Evolutionary conservation across 2,888 invertebrate genomes (phyloP).

Genomic region (Oscheius sp.): DNA sequence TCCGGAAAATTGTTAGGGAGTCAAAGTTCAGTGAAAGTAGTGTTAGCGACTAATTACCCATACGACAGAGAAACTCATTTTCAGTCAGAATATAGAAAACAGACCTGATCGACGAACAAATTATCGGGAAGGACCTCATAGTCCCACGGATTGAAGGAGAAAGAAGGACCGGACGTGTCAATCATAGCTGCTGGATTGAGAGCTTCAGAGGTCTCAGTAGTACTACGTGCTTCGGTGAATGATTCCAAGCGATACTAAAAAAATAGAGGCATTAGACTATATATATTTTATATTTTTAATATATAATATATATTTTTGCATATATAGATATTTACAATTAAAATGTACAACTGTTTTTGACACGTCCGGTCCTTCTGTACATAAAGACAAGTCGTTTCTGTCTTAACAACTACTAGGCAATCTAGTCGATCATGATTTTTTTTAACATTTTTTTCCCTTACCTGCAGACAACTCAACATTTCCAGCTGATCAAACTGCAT

Average conservation of each 20-base stretch:
- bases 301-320: too few relatives aligned
- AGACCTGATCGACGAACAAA: slow-evolving; percentile 66
- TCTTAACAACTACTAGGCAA: background rate
- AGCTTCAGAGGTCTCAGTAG: slow-evolving; percentile 64
- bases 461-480: slow-evolving; percentile 54
- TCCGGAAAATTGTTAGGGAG: too few relatives aligned
- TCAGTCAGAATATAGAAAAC: too few relatives aligned
- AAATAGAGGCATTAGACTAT: too few relatives aligned
- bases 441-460: too few relatives aligned
- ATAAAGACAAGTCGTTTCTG: background rate
- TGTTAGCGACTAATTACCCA: too few relatives aligned
- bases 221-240: slow-evolving; percentile 67
- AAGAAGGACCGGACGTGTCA: slow-evolving; percentile 2
- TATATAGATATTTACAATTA: too few relatives aligned
- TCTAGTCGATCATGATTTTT: too few relatives aligned
- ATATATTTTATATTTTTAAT: too few relatives aligned
- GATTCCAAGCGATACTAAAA: slow-evolving; percentile 68
- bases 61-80: too few relatives aligned
- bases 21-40: too few relatives aligned
- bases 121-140: slow-evolving; percentile 64
- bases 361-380: background rate
- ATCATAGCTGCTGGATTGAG: slow-evolving; percentile 22
- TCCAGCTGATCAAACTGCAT: slow-evolving; percentile 66
- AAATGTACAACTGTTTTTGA: too few relatives aligned
- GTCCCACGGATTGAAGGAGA: slow-evolving; percentile 63